These are phyloP conservation scores for Glomeris maerens DNA, from an alignment of 1,140 invertebrate species.

Conservation along the genomic window DNA sequence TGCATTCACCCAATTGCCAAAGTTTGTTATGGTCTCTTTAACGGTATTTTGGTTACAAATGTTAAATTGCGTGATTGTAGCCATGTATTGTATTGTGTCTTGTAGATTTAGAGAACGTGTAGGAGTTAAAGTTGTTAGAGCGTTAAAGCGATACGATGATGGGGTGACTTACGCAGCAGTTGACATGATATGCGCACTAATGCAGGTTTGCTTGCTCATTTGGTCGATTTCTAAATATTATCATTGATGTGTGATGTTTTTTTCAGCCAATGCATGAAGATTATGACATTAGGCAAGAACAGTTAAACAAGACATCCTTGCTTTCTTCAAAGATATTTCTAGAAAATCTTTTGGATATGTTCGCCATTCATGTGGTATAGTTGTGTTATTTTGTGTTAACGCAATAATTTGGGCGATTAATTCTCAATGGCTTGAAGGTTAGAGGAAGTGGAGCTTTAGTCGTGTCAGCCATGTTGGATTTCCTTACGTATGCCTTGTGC, in stretches of 20 bases:
- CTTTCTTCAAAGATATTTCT: slow-evolving; percentile 84
- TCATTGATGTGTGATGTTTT: slow-evolving; percentile 9
- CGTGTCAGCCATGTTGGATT: slow-evolving; percentile 84
- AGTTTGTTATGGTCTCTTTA: slow-evolving; percentile 50
- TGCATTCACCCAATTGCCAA: slow-evolving; percentile 77
- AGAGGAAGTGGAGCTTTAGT: slow-evolving; percentile 51
- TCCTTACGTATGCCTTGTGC: slow-evolving; percentile 95
- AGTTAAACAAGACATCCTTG: slow-evolving; percentile 92
- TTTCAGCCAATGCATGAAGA: slow-evolving; percentile 85
- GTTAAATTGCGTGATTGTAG: no score
- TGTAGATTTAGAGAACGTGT: slow-evolving; percentile 82
- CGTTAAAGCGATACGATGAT: slow-evolving; percentile 73
- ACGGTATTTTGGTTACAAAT: no score
- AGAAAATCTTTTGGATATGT: slow-evolving; percentile 85
- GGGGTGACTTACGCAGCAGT: slow-evolving; percentile 89
- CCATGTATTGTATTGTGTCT: slow-evolving; percentile 11
- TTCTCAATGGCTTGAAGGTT: slow-evolving; percentile 39
- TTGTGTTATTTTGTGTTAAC: slow-evolving; percentile 2
- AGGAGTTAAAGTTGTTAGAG: slow-evolving; percentile 75
- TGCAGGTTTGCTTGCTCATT: slow-evolving; percentile 47
- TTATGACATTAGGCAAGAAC: slow-evolving; percentile 85
- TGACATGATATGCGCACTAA: slow-evolving; percentile 91
- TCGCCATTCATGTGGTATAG: slow-evolving; percentile 81
- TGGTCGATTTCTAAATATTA: background rate
- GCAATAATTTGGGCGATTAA: slow-evolving; percentile 1